Conservation (phyloP, 2,113 vertebrate species). For the Barnardius zonarius region DNA sequence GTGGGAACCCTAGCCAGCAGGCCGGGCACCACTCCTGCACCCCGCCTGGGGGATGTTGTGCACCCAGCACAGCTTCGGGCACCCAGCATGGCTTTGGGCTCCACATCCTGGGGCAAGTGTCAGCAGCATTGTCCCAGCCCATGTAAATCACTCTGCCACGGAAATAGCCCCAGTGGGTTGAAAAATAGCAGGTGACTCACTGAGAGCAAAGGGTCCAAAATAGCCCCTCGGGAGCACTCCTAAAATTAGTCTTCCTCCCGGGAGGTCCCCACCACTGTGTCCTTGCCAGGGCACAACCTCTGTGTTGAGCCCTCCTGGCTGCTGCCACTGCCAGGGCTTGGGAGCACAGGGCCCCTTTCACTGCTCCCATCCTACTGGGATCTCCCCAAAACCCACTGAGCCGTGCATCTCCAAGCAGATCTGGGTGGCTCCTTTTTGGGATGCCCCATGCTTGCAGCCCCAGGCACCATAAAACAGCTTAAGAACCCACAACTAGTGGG, state of each 20-base stretch:
- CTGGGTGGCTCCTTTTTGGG: rapidly evolving
- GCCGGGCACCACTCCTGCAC: background rate
- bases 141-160: conserved; percentile 26
- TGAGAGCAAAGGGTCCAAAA: conserved; percentile 58
- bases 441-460: rapidly evolving
- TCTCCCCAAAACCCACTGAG: background rate
- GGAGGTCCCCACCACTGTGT: conserved; percentile 31
- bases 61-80: background rate
- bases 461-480: background rate
- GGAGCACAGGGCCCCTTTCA: rapidly evolving
- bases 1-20: background rate
- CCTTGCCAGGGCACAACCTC: conserved; percentile 45
- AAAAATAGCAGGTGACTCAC: conserved; percentile 68
- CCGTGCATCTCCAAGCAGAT: background rate
- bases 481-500: rapidly evolving
- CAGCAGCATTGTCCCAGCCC: conserved; percentile 21
- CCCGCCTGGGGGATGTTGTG: background rate
- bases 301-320: background rate
- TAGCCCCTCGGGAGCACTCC: conserved; percentile 46
- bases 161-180: conserved; percentile 25
- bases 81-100: background rate
- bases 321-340: background rate
- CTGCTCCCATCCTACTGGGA: background rate
- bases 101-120: background rate
- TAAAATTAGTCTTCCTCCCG: conserved; percentile 54